These are phyloP conservation scores for Hyaena hyaena DNA, from an alignment of 2,113 vertebrate species.

Conservation along the genomic window DNA sequence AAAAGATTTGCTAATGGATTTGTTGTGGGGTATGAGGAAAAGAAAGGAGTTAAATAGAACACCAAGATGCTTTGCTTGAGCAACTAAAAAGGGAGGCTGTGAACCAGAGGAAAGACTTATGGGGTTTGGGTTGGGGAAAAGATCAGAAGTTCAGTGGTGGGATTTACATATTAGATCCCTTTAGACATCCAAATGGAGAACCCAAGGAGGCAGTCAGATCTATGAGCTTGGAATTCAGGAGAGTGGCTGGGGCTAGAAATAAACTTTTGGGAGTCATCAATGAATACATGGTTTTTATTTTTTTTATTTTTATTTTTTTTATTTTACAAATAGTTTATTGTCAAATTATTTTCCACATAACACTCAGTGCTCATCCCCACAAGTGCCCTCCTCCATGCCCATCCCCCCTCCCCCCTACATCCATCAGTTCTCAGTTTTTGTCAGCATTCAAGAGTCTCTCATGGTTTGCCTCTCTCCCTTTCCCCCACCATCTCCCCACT, in stretches of 20 bases:
- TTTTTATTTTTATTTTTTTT: no score
- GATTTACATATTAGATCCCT: not conserved
- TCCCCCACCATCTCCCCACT: no score
- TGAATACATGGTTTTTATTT: not conserved
- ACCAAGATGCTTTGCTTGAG: not conserved
- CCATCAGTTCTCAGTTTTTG: no score
- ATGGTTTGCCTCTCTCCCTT: no score
- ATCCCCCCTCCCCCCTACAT: no score
- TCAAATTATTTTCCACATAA: no score
- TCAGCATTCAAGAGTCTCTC: no score
- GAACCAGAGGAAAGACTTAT: not conserved
- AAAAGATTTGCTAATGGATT: constrained; percentile 3
- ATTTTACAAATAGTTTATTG: no score
- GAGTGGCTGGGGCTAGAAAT: not conserved
- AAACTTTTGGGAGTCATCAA: not conserved
- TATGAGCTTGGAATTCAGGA: not conserved
- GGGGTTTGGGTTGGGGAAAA: not conserved
- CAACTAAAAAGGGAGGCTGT: not conserved
- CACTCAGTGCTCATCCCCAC: no score
- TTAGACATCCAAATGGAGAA: not conserved
- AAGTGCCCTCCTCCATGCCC: no score
- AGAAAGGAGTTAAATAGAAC: not conserved
- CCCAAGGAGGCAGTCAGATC: not conserved
- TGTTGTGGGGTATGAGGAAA: not conserved
- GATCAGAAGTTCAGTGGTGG: not conserved